Evolutionary conservation across 2,113 vertebrate genomes (phyloP), one percentile per base, ranked within the genome.

Genomic region (Ciconia maguari): DNA sequence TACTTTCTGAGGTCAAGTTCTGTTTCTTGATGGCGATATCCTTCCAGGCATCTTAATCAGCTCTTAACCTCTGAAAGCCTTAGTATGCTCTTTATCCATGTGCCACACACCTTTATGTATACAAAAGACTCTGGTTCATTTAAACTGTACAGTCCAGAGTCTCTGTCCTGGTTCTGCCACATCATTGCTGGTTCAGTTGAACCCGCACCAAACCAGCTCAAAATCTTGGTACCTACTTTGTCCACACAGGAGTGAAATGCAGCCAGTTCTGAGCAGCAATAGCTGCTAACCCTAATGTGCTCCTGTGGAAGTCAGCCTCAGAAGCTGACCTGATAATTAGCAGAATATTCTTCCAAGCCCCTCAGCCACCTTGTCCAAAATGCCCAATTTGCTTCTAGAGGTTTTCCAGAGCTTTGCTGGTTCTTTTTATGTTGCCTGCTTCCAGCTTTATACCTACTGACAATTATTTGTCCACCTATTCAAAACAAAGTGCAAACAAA

Each of bases 401-500:
- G 34, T 77, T 93, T 94, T 76, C 82, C 62, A 52, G 83, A 83
- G 75, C 79, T 93, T 49, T 92, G 48, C n/a, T 27, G 5, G 9
- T 83, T 78, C 83, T 68, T 90, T 90, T 85, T 11, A 61, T 32
- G 25, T 54, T 69, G 66, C 46, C 49, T 65, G 13, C 41, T 85
- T 64, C 66, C 91, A 88, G 79, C 44, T 95, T 94, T 90, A 60
- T 66, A 91, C 32, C 42, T 94, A 74, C 44, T 64, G 66, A 72
- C 57, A 90, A 72, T 80, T 93, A 91, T 93, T 94, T 93, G 83
- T 76, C 92, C 75, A 88, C 48, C 77, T 89, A 87, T 78, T 84
- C 72, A 94, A 93, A 95, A 57, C 24, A 66, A 85, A 93, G 83
- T 17, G 62, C 83, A 86, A 88, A 80, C 93, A 96, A 90, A 88